These are phyloP conservation scores for Heliconius hewitsoni DNA, from an alignment of 1,140 invertebrate genomes.

Conservation along the genomic window DNA sequence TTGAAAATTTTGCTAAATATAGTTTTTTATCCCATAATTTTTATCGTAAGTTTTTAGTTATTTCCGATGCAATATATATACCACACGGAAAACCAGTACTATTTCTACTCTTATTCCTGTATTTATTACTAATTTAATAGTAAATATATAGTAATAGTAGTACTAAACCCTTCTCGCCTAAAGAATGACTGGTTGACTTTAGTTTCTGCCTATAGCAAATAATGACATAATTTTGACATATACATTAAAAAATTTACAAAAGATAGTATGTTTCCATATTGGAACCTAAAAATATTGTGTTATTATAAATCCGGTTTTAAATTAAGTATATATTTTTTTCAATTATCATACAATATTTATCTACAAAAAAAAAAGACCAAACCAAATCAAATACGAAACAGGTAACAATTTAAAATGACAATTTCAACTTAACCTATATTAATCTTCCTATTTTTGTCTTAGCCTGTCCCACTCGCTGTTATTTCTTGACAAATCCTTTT, in stretches of 20 bases:
- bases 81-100: constrained; percentile 8
- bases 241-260: background rate
- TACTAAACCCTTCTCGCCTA: constrained; percentile 24
- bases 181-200: background rate
- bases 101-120: background rate
- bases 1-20: background rate
- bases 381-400: constrained; percentile 15
- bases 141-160: background rate
- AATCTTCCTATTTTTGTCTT: constrained; percentile 46
- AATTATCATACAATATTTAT: background rate
- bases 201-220: background rate
- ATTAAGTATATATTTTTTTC: background rate
- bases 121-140: background rate
- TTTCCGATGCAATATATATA: constrained; percentile 23
- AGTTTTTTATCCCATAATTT: background rate
- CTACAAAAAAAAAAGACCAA: constrained; percentile 4
- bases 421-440: constrained; percentile 34
- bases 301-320: too few relatives aligned
- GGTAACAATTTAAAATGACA: constrained; percentile 24
- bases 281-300: too few relatives aligned
- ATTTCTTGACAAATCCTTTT: constrained; percentile 69
- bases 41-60: background rate
- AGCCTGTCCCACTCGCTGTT: constrained; percentile 49
- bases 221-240: background rate
- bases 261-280: too few relatives aligned